Evolutionary conservation across 2,113 vertebrate species (phyloP).

Genomic region (Eublepharis macularius): DNA sequence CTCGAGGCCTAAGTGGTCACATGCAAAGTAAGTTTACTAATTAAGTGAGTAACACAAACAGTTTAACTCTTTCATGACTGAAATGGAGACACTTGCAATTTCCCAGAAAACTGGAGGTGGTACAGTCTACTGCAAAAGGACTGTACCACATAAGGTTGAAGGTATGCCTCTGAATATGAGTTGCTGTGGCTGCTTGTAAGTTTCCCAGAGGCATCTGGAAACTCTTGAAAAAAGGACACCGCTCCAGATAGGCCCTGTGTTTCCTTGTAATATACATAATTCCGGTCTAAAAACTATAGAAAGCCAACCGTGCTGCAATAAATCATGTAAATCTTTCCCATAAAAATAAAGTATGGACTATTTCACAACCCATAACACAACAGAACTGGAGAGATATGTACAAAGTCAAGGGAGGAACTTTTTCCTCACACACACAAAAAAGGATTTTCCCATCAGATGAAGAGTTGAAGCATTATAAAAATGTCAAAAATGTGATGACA

Average conservation of each 20-base stretch:
- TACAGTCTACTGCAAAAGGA: too few species aligned
- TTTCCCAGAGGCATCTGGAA: too few species aligned
- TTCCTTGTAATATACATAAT: neutral
- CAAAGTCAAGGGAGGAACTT: neutral
- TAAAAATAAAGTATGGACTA: neutral
- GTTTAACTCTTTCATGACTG: too few species aligned
- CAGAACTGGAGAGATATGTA: neutral
- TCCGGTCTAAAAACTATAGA: neutral
- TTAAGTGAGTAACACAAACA: too few species aligned
- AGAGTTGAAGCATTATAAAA: conserved; percentile 36
- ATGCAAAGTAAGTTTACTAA: too few species aligned
- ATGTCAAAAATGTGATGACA: conserved; percentile 51
- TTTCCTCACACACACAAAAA: neutral
- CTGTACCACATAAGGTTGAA: too few species aligned
- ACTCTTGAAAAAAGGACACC: too few species aligned
- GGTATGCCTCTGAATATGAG: too few species aligned
- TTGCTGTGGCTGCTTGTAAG: too few species aligned
- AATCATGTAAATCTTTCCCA: neutral
- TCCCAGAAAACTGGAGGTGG: too few species aligned
- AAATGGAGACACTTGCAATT: too few species aligned
- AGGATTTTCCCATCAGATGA: conserved; percentile 53
- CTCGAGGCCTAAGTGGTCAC: too few species aligned
- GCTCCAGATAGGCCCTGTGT: neutral
- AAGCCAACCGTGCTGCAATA: neutral
- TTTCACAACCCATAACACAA: neutral